Conservation (phyloP, 2,113 vertebrate genomes). For the Heterotis niloticus region DNA sequence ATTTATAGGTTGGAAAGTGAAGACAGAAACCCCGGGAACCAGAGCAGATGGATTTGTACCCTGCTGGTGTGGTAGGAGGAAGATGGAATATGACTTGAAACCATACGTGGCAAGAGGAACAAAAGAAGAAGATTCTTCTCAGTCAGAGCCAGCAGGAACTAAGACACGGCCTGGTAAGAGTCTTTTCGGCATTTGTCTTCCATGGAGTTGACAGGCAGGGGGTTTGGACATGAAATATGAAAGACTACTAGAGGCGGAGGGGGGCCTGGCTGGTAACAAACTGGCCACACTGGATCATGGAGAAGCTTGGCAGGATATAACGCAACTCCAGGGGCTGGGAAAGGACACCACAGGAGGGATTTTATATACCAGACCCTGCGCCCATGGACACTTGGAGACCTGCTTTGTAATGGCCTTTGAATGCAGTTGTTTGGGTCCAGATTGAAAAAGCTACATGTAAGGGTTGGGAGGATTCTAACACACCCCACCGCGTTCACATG, state of each 20-base stretch:
- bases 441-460: too few relatives aligned
- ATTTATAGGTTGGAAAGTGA: constrained; percentile 20
- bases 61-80: neutral
- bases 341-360: neutral
- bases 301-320: neutral
- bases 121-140: neutral
- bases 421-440: too few relatives aligned
- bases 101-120: neutral
- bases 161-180: neutral
- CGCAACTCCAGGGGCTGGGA: neutral
- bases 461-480: too few relatives aligned
- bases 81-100: neutral
- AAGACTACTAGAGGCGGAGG: neutral
- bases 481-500: too few relatives aligned
- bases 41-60: constrained; percentile 2
- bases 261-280: neutral
- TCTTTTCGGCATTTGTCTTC: constrained; percentile 8
- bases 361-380: neutral
- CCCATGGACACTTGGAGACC: neutral
- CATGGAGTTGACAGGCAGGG: neutral
- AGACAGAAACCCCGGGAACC: constrained; percentile 11
- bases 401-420: too few relatives aligned
- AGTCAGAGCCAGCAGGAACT: neutral
- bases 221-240: constrained; percentile 2
- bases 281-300: neutral